These are phyloP conservation scores for Thymallus thymallus DNA, from an alignment of 2,113 vertebrate genomes.

Conservation along the genomic window DNA sequence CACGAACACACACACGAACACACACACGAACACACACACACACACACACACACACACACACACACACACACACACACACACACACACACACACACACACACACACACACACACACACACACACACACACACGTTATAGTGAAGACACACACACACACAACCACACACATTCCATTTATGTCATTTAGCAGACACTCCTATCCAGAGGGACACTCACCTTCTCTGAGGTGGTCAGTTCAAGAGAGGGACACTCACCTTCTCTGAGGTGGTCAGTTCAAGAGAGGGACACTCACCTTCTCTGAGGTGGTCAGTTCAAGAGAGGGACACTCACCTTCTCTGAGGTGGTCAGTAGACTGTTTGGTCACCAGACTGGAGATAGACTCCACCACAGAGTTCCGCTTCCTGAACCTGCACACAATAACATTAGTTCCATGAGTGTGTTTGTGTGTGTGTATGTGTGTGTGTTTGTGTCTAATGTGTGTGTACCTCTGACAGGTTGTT, in stretches of 20 bases:
- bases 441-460: conserved; percentile 6
- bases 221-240: too few species aligned
- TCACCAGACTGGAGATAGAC: conserved; percentile 87
- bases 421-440: too few species aligned
- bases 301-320: conserved; percentile 59
- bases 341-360: conserved; percentile 81
- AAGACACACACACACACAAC: conserved; percentile 17
- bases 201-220: too few species aligned
- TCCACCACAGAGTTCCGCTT: conserved; percentile 88
- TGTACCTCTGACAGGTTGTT: conserved; percentile 92
- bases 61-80: background rate
- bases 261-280: background rate
- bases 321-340: conserved; percentile 82
- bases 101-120: background rate
- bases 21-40: too few species aligned
- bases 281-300: conserved; percentile 69
- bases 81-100: conserved; percentile 19
- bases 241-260: too few species aligned
- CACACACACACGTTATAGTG: background rate
- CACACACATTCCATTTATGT: background rate
- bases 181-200: too few species aligned
- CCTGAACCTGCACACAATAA: conserved; percentile 78
- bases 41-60: conserved; percentile 12
- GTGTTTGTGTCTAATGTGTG: background rate
- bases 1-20: background rate